A percentile compares a stretch with the other conserved stretches of the same genome.
Evolutionary conservation across 2,888 invertebrate species (phyloP).

Genomic region (Linnaemya tessellans): DNA sequence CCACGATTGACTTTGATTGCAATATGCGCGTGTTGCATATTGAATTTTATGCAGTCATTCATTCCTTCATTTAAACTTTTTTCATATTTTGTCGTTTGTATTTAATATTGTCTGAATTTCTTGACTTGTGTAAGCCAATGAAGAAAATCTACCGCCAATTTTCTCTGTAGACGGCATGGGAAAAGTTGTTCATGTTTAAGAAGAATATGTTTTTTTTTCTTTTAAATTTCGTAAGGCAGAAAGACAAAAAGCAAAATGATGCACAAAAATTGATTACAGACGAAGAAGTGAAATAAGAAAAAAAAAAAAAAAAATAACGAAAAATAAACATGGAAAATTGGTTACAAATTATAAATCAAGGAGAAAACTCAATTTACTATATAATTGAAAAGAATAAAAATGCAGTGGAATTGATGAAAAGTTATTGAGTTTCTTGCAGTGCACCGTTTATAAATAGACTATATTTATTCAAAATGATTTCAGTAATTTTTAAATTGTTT

Average conservation of each 20-base stretch:
- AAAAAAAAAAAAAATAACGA: neutral
- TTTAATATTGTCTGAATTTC: constrained; percentile 17
- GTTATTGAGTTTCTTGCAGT: neutral
- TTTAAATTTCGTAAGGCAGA: neutral
- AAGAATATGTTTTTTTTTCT: constrained; percentile 28
- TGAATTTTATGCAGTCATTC: constrained; percentile 40
- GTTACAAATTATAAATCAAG: constrained; percentile 63
- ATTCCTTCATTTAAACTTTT: constrained; percentile 13
- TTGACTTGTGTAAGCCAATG: constrained; percentile 6
- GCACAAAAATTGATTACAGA: constrained; percentile 50
- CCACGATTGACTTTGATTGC: constrained; percentile 66
- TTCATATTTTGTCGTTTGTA: constrained; percentile 12
- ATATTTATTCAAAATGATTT: neutral
- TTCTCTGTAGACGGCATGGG: constrained; percentile 35
- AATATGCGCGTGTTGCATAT: constrained; percentile 66
- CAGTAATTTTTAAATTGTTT: neutral
- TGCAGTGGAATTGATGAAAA: constrained; percentile 12
- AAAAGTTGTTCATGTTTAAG: constrained; percentile 3
- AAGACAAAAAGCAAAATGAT: constrained; percentile 4
- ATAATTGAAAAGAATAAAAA: constrained; percentile 55
- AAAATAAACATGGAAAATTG: constrained; percentile 58
- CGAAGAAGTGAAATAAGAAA: neutral
- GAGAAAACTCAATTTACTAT: constrained; percentile 56
- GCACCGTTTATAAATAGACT: no score
- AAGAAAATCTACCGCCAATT: constrained; percentile 30